Conservation (phyloP, 2,113 vertebrate species). For the Hemiscyllium ocellatum region DNA sequence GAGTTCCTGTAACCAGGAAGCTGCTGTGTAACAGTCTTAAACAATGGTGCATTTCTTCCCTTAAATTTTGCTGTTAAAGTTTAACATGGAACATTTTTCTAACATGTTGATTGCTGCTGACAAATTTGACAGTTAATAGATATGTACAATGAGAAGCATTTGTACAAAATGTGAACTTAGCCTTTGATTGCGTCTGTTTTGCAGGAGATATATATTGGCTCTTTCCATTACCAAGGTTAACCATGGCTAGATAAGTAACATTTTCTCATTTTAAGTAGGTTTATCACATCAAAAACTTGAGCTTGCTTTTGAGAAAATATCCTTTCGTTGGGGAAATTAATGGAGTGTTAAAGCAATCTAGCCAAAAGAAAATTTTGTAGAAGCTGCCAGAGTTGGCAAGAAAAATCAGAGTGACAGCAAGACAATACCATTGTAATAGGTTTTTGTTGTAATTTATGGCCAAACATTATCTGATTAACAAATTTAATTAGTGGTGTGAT, state of each 20-base stretch:
- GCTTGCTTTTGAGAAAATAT: constrained; percentile 11
- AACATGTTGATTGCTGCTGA: constrained; percentile 8
- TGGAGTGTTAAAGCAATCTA: not conserved
- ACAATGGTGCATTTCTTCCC: constrained; percentile 25
- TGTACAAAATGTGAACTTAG: constrained; percentile 15
- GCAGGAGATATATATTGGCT: not conserved
- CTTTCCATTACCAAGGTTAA: constrained; percentile 34
- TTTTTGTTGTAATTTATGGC: constrained; percentile 12
- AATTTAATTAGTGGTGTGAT: constrained; percentile 11
- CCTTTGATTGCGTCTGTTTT: not conserved
- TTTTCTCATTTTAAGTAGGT: constrained; percentile 16
- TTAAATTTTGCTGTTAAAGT: constrained; percentile 32
- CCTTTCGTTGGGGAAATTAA: not conserved
- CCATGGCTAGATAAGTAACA: not conserved
- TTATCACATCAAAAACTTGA: constrained; percentile 21
- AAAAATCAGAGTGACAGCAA: not conserved
- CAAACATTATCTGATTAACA: constrained; percentile 31
- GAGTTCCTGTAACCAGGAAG: not conserved
- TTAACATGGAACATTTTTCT: constrained; percentile 32
- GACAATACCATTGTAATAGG: constrained; percentile 31
- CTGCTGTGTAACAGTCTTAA: not conserved
- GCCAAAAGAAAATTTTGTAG: not conserved
- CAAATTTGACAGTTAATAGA: constrained; percentile 35
- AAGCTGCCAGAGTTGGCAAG: constrained; percentile 9
- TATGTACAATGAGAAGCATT: constrained; percentile 29